Base-by-base conservation (phyloP, 2,113 vertebrate genomes). In the Leptodactylus fuscus region DNA sequence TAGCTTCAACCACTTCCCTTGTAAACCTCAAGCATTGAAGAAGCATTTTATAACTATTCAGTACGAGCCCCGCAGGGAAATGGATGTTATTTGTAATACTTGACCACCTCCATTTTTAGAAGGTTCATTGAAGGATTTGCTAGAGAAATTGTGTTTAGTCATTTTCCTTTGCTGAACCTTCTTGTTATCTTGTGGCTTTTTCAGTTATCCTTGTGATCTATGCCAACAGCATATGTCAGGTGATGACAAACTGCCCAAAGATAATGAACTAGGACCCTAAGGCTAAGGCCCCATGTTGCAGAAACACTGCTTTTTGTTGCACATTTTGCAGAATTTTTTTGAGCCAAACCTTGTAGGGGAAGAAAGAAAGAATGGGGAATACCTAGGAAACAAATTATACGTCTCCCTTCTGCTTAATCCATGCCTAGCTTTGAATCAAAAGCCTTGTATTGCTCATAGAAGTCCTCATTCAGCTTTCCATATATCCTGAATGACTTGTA, bases 91-190 rank as follows among this genome's bases (percentile, higher is more conserved):
- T 67, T 81, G 60, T 49, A 51, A 60, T 29, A 49, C 41, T 48
- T 81, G 58, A 67, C 58, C 60, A 67, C 80, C 80, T 81, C 60
- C 5, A 22, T 48, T 67, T 49, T 60, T 18, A 29, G n/a, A 29
- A 13, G 46, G 44, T 49, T 49, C 24, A 75, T 75, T 18, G 73
- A 48, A 75, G 13, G 24, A 46, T 75, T 48, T 32, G 44, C 46
- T 75, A 11, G 46, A 75, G 41, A 7, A 48, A 12, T 13, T 15
- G 13, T 27, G n/a, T 75, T 48, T 15, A 7, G 24, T 48, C 0
- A 6, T 15, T 48, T 74, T 49, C 44, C 44, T 32, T 29, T 74
- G 41, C 27, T 3, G 38, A n/a, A 74, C 22, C 41, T 74, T 15
- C 12, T 44, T 73, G 22, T 46, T 5, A 4, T n/a, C n/a, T 74